Base-by-base conservation (phyloP, 2,113 vertebrate species). In the Melanocharis versteri region DNA sequence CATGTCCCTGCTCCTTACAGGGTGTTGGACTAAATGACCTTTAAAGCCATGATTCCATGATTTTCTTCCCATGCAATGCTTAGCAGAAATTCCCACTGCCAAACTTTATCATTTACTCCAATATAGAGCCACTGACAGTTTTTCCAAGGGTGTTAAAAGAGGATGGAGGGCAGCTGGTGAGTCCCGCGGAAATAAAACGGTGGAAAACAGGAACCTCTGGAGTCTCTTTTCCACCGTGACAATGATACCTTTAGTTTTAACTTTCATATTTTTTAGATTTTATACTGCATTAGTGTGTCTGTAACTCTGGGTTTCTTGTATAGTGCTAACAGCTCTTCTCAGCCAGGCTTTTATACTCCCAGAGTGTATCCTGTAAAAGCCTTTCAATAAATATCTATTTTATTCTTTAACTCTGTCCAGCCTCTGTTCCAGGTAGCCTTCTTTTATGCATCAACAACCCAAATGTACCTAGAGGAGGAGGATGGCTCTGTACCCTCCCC, bases 101-200 rank as follows among this genome's bases (percentile, higher is more conserved):
- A 26, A n/a, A 64, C 1, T 0, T 4, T 11, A 1, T 3, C 0
- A 2, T 35, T 69, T 10, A 15, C 5, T 22, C 8, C 21, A 39
- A 9, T 15, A 23, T 2, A 1, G 39, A 19, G 11, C 12, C 12
- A 6, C 58, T 30, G 69, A 9, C 9, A 6, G 3, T 2, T 71
- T 65, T 16, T 30, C 33, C 6, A 5, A 19, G 24, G 3, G 15
- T 2, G 7, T 35, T 62, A 9, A 22, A 40, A 24, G 31, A 68
- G 20, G n/a, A 18, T 6, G 54, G 33, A 44, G 40, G 14, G 30
- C 35, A 40, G 42, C n/a, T 15, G 45, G 9, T 7, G 66, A 37
- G 17, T 24, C 21, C n/a, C n/a, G n/a, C 4, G 17, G 69, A 33
- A 68, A 44, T 20, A 39, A 20, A 72, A 9, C 1, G 11, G 30